Percentiles rank a stretch among this genome's conserved stretches.
These are phyloP conservation scores for Steinernema khuongi DNA, from an alignment of 1,140 invertebrate genomes.

Conservation along the genomic window DNA sequence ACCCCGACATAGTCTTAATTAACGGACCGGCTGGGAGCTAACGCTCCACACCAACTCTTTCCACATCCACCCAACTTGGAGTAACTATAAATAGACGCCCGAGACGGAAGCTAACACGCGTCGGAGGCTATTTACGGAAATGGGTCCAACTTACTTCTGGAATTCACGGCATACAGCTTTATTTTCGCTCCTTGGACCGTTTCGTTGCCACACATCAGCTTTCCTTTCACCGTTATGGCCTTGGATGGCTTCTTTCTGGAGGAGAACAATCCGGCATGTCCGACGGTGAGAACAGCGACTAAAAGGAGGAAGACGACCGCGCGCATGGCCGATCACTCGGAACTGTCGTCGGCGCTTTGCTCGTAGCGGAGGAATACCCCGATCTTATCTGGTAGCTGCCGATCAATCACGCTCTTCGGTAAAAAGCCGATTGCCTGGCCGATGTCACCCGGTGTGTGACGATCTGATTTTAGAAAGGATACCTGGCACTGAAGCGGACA, in stretches of 20 bases:
- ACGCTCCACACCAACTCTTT: too few species aligned
- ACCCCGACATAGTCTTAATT: too few species aligned
- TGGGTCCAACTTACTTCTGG: neutral
- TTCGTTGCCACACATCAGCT: neutral
- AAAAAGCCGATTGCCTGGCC: too few species aligned
- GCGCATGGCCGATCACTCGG: neutral
- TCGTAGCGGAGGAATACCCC: neutral
- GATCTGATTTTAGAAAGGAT: too few species aligned
- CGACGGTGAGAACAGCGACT: neutral
- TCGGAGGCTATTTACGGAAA: neutral
- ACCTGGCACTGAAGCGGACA: too few species aligned
- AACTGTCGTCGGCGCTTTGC: neutral
- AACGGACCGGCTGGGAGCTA: too few species aligned
- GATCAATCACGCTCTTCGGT: too few species aligned
- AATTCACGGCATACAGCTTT: neutral
- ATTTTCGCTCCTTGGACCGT: neutral
- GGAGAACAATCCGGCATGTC: constrained; percentile 4
- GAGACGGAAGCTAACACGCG: too few species aligned
- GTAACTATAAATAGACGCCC: too few species aligned
- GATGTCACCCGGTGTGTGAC: too few species aligned
- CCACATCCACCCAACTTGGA: too few species aligned
- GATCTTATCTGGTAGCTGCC: too few species aligned
- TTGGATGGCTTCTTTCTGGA: neutral
- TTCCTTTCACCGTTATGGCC: constrained; percentile 3
- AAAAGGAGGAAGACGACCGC: neutral